A percentile compares a stretch with the other conserved stretches of the same genome.
Conservation (phyloP, 2,113 vertebrate species). For the Notarius lentiginosus region DNA sequence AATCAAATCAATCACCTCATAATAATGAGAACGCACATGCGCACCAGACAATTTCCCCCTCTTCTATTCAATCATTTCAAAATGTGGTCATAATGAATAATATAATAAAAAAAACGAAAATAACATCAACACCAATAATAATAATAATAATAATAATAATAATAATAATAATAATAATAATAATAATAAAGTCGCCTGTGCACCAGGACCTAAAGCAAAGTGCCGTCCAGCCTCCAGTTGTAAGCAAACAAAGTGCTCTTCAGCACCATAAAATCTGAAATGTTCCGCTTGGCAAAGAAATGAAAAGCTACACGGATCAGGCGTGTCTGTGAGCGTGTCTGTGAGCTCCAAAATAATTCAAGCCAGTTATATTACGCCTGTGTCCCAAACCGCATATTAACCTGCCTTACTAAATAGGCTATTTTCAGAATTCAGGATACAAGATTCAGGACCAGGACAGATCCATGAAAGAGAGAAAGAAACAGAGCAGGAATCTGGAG, state of each 20-base stretch:
- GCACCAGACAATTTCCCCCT: too few species aligned
- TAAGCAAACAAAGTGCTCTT: slow-evolving; percentile 46
- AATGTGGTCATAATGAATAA: too few species aligned
- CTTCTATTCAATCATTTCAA: too few species aligned
- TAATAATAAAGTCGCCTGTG: neutral
- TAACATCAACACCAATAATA: neutral
- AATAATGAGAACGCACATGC: too few species aligned
- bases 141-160: too few species aligned
- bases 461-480: too few species aligned
- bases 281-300: slow-evolving; percentile 54
- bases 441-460: too few species aligned
- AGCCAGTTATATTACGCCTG: slow-evolving; percentile 14
- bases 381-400: slow-evolving; percentile 33
- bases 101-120: neutral
- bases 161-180: neutral
- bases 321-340: slow-evolving; percentile 54
- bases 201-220: neutral
- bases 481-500: too few species aligned
- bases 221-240: slow-evolving; percentile 36
- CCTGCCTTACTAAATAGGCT: neutral
- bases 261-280: slow-evolving; percentile 56
- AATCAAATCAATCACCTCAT: too few species aligned
- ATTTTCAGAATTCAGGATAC: too few species aligned
- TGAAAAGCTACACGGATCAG: slow-evolving; percentile 55
- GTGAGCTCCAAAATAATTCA: slow-evolving; percentile 43